Percentiles rank a stretch among this genome's conserved stretches.
Evolutionary conservation across 2,797 vertebrate genomes (phyloP).

Genomic region (Zalophus californianus): DNA sequence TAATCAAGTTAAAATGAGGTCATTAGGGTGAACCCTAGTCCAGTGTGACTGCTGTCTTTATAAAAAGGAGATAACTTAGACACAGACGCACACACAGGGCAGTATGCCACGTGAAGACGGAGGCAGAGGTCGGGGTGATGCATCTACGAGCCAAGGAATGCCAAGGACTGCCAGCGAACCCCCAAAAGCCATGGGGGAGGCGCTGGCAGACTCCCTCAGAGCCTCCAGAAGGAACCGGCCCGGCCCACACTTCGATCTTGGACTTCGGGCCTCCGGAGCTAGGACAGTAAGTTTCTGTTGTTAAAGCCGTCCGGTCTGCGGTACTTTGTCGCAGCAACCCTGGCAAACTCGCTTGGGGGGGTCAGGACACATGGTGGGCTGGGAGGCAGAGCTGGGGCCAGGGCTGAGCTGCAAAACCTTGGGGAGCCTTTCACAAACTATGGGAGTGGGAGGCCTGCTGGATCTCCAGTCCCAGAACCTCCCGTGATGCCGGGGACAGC

Average conservation of each 20-base stretch:
- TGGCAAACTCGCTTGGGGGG: neutral
- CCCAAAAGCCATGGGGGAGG: neutral
- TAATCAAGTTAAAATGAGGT: neutral
- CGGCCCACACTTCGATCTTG: neutral
- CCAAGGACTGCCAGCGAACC: neutral
- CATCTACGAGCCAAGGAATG: neutral
- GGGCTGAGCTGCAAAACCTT: neutral
- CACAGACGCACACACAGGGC: accelerated
- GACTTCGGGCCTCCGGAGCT: neutral
- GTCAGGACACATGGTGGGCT: neutral
- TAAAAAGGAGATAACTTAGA: neutral
- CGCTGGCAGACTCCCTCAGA: neutral
- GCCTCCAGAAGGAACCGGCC: neutral
- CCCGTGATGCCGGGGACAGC: neutral
- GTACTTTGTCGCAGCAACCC: neutral
- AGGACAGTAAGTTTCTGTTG: neutral
- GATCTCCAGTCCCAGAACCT: neutral
- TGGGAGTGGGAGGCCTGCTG: accelerated
- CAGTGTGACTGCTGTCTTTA: neutral
- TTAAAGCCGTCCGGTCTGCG: accelerated
- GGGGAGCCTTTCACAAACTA: neutral
- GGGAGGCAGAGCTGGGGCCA: neutral
- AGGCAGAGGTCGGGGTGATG: neutral
- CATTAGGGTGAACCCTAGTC: neutral
- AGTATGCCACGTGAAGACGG: accelerated